Evolutionary conservation across 2,888 invertebrate species (phyloP), one percentile per base, ranked within the genome.

Genomic region (Hipparchia semele): DNA sequence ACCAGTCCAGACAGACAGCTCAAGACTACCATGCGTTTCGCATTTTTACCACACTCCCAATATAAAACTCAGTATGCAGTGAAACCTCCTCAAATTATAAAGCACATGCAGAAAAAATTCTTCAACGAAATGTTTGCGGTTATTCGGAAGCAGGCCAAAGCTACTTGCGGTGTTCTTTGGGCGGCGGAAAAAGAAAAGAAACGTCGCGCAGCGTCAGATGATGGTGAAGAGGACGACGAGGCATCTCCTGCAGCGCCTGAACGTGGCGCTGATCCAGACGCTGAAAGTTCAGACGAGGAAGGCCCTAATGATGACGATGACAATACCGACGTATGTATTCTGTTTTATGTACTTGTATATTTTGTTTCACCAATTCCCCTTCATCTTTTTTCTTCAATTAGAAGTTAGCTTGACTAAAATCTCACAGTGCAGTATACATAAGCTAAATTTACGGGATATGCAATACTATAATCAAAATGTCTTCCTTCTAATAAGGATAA

Each of bases 21-120:
- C 75, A 92, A 95, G 66, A 97, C 97, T 77, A 95, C 94, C 0
- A 86, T 99, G 78, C 94, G 91, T 8, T 96, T 98, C 78, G 88
- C 95, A 46, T 98, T 98, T 84, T 91, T 99, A 70, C 97, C 97
- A 0, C 91, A 96, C 60, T 91, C 95, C 39, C 95, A 95, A 53
- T 99, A 99, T 84, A 96, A 96, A 80, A 94, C 95, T 2, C 95
- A 96, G 68, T 97, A 96, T 80, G 92, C 94, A 68, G 95, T 98
- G 2, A 96, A 95, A 68, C 97, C 98, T 0, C 90, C 94, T 59
- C 90, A 95, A 68, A 95, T 98, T 45, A 89, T 98, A 46, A 94
- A 95, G 56, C 96, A 96, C 82, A 96, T 99, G 92, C 97, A 97
- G 83, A 95, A 94, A 2, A 90, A 87, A 13, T 98, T 97, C 85